phyloP scores from a whole-genome alignment of 2,888 invertebrate genomes.

The Ophonus ardosiacus region DNA sequence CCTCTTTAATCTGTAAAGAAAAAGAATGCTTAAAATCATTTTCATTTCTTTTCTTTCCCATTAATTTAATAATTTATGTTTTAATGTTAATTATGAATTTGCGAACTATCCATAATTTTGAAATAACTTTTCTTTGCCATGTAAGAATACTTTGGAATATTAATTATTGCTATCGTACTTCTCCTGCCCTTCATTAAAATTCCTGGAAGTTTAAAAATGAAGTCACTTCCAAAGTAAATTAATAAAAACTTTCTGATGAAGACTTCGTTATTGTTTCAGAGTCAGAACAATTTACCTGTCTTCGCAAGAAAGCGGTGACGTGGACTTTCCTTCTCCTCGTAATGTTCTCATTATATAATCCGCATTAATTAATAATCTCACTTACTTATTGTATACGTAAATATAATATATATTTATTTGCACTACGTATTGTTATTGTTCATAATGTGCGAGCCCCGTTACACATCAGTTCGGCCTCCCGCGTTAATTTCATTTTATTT shows the following conservation, averaged over 20 bases:
- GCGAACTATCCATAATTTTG: neutral
- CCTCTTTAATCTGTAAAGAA: neutral
- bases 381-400: conserved; percentile 3
- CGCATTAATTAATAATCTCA: conserved; percentile 11
- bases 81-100: neutral
- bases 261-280: conserved; percentile 22
- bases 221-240: conserved; percentile 33
- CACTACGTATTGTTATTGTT: neutral
- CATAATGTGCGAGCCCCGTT: no score
- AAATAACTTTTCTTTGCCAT: neutral
- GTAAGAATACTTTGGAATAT: neutral
- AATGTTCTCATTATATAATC: neutral
- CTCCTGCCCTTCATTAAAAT: conserved; percentile 38
- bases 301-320: neutral
- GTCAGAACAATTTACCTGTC: conserved; percentile 37
- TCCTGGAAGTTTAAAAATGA: conserved; percentile 13
- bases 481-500: no score
- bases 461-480: no score
- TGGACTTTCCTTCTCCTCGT: neutral
- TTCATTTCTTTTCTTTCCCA: neutral
- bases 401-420: neutral
- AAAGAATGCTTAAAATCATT: no score
- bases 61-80: neutral
- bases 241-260: conserved; percentile 47
- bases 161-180: conserved; percentile 9